phyloP scores from a whole-genome alignment of 2,113 vertebrate species.

The Bos indicus region DNA sequence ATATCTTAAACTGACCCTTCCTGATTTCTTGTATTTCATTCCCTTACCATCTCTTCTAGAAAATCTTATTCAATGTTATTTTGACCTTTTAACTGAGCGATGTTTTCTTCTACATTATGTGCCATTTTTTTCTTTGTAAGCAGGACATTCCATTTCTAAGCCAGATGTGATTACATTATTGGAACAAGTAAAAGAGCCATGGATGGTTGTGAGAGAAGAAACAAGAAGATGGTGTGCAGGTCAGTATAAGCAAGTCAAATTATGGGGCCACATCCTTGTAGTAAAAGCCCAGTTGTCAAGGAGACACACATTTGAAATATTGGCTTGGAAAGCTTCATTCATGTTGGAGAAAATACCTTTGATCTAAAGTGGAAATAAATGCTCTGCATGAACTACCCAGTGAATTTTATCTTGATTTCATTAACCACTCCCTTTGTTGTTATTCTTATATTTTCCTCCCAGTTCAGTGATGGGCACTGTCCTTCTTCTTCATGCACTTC shows the following conservation, averaged over 20 bases:
- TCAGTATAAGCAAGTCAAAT: not conserved
- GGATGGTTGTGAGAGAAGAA: not conserved
- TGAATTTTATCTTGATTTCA: not conserved
- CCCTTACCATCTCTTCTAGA: not conserved
- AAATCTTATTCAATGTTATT: not conserved
- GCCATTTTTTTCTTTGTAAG: not conserved
- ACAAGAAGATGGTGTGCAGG: not conserved
- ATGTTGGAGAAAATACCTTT: not conserved
- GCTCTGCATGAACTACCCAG: not conserved
- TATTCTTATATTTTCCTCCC: not conserved
- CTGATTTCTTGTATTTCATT: not conserved
- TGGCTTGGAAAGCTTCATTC: not conserved
- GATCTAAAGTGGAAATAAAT: not conserved
- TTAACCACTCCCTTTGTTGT: not conserved
- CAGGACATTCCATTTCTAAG: conserved; percentile 5
- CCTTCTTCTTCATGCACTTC: not conserved
- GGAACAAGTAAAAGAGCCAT: not conserved
- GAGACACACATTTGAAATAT: not conserved
- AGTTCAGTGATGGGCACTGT: not conserved
- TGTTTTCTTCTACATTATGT: not conserved
- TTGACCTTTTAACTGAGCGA: not conserved
- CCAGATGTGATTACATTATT: conserved; percentile 29
- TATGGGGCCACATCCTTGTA: not conserved
- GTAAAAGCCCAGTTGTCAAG: not conserved
- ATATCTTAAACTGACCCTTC: not conserved